Evolutionary conservation across 2,113 vertebrate genomes (phyloP), one percentile per base, ranked within the genome.

Genomic region (Cinclus mexicanus): DNA sequence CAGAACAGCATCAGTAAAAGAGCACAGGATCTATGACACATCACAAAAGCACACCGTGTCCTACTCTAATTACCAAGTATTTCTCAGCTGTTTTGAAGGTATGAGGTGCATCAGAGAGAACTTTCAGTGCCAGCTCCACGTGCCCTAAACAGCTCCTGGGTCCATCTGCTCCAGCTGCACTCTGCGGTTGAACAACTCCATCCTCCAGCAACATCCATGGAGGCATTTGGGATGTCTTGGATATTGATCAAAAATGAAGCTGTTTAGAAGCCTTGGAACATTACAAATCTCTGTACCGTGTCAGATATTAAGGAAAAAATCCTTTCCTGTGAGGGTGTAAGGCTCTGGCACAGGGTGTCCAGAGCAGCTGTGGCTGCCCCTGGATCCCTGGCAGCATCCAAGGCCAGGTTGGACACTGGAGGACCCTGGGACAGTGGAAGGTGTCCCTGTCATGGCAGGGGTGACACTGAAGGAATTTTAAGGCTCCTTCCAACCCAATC

Each of bases 381-480:
- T 71, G 67, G 39, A 78, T 28, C 55, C n/a, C 64, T 87, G 74
- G 39, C 0, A 31, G 26, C 55, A 47, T 0, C 55, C 83, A 14
- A 29, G 47, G 47, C 39, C 31, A 35, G 35, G 67, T 0, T 64
- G 85, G 65, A n/a, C 0, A 0, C 8, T 14, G 65, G 75, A 72
- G 42, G 31, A 35, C 0, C n/a, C 35, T 80, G 75, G 50, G 42
- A 18, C 4, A 11, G 42, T 25, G 76, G 57, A 0, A 72, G 19
- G 26, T 56, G 76, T 72, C 76, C 42, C 57, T 88, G 67, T 31
- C 31, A 35, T 23, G 50, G 50, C 42, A 18, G 35, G 65, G 42
- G 17, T 59, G 77, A 19, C 3, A 67, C 33, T 33, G 26, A 52
- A 14, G n/a, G 56, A 35, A 22, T 23, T 57, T 35, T 39, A 29